Evolutionary conservation across 2,888 invertebrate species (phyloP), one percentile per base, ranked within the genome.

Genomic region (Pachycephus smyrnensis): DNA sequence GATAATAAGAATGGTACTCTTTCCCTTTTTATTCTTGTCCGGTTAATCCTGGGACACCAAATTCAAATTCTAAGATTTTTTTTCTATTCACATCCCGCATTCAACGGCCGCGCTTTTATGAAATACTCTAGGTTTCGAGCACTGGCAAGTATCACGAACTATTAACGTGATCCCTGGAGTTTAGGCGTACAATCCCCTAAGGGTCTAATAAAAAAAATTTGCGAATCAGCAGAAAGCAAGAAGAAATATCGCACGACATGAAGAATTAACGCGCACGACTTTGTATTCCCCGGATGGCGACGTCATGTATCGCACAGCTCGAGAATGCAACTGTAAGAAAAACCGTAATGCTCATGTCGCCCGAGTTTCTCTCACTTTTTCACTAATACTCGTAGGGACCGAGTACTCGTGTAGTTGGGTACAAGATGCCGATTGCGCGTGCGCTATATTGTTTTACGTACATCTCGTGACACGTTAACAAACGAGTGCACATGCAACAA

Each of bases 61-160:
- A 86, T 86, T 86, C 82, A 85, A 86, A 86, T 86, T 79, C 81
- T 82, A 83, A 81, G 76, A 82, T 83, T 75, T 68, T 73, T 33
- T 35, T 15, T 40, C 15, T 55, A 55, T 55, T 55, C 55, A 23
- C 55, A 23, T 55, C 55, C 9, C 23, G 55, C 69, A 30, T 76
- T 76, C 35, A 33, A 32, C 69, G 12, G 32, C 69, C 11, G 23
- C 55, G 55, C 33, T 35, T 76, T 31, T 76, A 73, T 55, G 31
- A 73, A 75, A 75, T 30, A 75, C 68, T 33, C 75, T 55, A 75
- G 15, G 68, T 75, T 68, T 68, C 11, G 23, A 37, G 23, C 23
- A 55, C 23, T 6, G 23, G 23, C 23, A 23, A 23, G 23, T 55
- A 55, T 55, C 23, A 2, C 23, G 23, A 55, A 23, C 55, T 55